Percentiles rank a stretch among this genome's conserved stretches.
These are phyloP conservation scores for Myiozetetes cayanensis DNA, from an alignment of 2,113 vertebrate species.

Conservation along the genomic window DNA sequence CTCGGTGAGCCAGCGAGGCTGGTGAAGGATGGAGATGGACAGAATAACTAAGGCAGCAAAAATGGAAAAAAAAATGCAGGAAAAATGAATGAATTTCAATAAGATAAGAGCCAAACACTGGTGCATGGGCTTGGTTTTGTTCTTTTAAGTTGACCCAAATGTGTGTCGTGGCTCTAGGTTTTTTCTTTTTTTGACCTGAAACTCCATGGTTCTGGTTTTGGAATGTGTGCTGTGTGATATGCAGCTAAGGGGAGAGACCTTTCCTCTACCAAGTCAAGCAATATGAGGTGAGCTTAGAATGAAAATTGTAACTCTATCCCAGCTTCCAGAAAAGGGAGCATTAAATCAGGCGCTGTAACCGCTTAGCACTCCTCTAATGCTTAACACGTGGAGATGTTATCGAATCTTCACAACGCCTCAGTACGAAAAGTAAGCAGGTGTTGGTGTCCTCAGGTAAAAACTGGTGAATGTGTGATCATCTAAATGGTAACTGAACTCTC, in stretches of 20 bases:
- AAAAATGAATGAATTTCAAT: background rate
- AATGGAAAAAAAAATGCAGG: background rate
- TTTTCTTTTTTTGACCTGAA: background rate
- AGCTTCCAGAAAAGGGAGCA: slow-evolving; percentile 24
- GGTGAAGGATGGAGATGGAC: background rate
- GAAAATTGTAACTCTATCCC: slow-evolving; percentile 4
- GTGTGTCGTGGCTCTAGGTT: rapidly evolving
- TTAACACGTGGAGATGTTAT: background rate
- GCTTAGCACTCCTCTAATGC: slow-evolving; percentile 3
- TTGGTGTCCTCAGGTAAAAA: background rate
- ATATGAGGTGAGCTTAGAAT: slow-evolving; percentile 14
- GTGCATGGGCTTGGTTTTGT: background rate
- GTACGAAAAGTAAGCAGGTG: background rate
- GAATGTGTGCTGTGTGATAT: background rate
- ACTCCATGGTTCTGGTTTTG: background rate
- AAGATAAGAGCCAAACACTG: background rate
- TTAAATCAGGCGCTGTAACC: background rate
- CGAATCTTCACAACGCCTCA: background rate
- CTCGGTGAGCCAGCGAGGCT: background rate
- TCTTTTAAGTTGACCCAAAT: background rate
- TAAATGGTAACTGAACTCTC: background rate
- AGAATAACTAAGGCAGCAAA: background rate
- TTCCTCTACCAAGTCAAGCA: slow-evolving; percentile 5
- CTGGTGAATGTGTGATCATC: background rate
- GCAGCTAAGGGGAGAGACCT: background rate